phyloP scores from a whole-genome alignment of 2,797 vertebrate species.

The Poecilia picta region DNA sequence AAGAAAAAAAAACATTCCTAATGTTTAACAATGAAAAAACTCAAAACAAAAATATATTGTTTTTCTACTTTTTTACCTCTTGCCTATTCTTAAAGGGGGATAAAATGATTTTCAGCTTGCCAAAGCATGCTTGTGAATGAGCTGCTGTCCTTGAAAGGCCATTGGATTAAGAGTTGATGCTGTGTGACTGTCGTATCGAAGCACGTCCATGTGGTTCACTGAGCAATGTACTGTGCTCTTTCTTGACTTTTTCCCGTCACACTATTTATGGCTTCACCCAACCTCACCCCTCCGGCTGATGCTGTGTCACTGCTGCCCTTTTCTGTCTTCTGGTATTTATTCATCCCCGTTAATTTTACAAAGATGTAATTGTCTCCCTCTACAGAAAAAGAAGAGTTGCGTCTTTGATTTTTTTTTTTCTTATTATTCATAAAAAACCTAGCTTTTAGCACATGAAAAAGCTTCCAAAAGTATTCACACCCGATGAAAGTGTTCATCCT shows the following conservation, averaged over 20 bases:
- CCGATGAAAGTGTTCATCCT: background rate
- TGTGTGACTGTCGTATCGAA: conserved; percentile 57
- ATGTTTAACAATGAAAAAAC: conserved; percentile 16
- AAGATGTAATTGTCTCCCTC: background rate
- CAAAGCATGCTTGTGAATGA: conserved; percentile 6
- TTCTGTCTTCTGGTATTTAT: conserved; percentile 37
- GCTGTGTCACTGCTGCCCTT: conserved; percentile 42
- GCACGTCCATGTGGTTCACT: conserved; percentile 52
- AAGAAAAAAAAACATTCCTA: background rate
- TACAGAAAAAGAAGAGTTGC: background rate
- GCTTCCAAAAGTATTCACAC: background rate
- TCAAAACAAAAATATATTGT: background rate
- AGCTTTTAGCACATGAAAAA: background rate
- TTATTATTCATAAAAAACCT: background rate
- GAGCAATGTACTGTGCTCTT: conserved; percentile 46
- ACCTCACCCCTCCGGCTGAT: conserved; percentile 43
- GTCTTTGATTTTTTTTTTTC: background rate
- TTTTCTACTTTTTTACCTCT: background rate
- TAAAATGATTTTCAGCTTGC: background rate
- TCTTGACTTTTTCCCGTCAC: conserved; percentile 40
- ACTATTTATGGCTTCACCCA: conserved; percentile 55
- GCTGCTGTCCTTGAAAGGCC: conserved; percentile 37
- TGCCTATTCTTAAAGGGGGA: background rate
- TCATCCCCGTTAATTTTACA: conserved; percentile 17
- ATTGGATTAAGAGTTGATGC: conserved; percentile 49